A percentile compares a stretch with the other conserved stretches of the same genome.
phyloP scores from a whole-genome alignment of 2,888 invertebrate species.

The Tipula unca region DNA sequence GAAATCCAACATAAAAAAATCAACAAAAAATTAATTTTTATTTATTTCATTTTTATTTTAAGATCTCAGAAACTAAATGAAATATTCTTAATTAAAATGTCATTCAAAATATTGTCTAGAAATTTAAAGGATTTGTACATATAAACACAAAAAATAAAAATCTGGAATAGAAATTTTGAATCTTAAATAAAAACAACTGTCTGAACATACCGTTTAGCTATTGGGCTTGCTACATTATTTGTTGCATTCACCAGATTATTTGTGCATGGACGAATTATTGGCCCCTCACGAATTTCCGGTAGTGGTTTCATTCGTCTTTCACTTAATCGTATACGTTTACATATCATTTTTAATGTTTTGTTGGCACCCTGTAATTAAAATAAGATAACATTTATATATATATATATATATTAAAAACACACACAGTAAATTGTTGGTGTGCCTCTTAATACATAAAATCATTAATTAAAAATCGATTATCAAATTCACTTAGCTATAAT shows the following conservation, averaged over 20 bases:
- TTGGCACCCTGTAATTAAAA: not conserved
- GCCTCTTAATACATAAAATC: not conserved
- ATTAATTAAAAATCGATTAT: not conserved
- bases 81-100: not conserved
- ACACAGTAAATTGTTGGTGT: not conserved
- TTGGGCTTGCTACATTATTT: not conserved
- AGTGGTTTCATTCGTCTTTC: slow-evolving; percentile 14
- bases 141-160: not conserved
- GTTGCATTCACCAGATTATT: not conserved
- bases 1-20: not conserved
- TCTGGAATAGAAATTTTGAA: not conserved
- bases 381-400: too few relatives aligned
- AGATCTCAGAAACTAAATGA: not conserved
- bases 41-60: not conserved
- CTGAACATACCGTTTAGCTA: not conserved
- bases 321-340: slow-evolving; percentile 18
- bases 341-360: slow-evolving; percentile 8
- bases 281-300: slow-evolving; percentile 8
- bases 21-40: not conserved
- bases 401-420: too few relatives aligned
- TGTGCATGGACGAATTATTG: slow-evolving; percentile 22
- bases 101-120: slow-evolving; percentile 14
- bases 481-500: not conserved
- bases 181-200: too few relatives aligned
- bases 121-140: not conserved